Conservation (phyloP, 37 sponge, comb jelly and placozoan species). For the Oscarella lobularis region DNA sequence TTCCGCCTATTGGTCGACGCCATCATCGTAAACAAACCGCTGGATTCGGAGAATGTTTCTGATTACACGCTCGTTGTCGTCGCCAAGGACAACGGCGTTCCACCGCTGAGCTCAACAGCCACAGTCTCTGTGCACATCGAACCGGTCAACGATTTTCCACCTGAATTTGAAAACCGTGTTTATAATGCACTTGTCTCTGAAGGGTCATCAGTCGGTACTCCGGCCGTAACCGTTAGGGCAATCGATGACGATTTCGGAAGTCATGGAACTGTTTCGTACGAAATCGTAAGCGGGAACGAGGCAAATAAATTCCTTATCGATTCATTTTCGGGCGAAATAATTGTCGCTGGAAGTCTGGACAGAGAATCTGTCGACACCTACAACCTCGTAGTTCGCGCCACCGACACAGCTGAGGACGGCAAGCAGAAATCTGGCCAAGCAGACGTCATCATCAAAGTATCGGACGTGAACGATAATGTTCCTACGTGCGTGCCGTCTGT, state of each 20-base stretch:
- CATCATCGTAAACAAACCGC: neutral
- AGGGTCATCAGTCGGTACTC: neutral
- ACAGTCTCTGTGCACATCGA: conserved; percentile 19
- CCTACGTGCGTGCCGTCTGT: conserved; percentile 5
- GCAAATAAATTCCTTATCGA: conserved; percentile 4
- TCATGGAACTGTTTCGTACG: neutral
- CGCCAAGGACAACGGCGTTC: conserved; percentile 27
- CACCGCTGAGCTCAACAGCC: neutral
- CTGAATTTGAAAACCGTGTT: conserved; percentile 8
- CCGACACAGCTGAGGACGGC: neutral
- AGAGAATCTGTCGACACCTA: conserved; percentile 1
- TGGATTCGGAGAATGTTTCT: conserved; percentile 22
- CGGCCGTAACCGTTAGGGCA: neutral
- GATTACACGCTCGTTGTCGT: conserved; percentile 13
- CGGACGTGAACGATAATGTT: neutral
- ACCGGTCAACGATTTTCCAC: conserved; percentile 52
- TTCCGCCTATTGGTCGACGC: neutral
- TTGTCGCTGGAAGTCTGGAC: conserved; percentile 11
- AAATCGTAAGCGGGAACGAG: neutral
- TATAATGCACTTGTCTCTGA: neutral
- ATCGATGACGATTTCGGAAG: neutral
- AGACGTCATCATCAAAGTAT: neutral
- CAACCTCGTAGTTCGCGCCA: neutral
- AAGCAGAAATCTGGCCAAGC: neutral
- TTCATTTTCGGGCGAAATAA: conserved; percentile 22